These are phyloP conservation scores for Ploceus nigricollis DNA, from an alignment of 2,113 vertebrate species.

Conservation along the genomic window DNA sequence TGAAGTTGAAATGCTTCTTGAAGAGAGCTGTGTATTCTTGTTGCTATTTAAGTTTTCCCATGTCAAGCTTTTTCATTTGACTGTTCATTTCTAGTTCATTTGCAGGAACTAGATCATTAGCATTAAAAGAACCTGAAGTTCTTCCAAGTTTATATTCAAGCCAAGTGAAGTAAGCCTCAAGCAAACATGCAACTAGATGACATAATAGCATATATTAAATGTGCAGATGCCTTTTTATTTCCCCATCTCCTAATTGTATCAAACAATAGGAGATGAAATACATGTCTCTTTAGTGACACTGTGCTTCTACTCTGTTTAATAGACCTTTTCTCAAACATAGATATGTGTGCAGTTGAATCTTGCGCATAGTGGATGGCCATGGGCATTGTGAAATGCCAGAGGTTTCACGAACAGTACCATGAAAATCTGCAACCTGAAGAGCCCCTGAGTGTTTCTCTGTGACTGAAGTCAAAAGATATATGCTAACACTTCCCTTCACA, in stretches of 20 bases:
- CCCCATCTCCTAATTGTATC: background rate
- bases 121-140: slow-evolving; percentile 58
- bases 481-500: background rate
- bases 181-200: slow-evolving; percentile 32
- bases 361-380: background rate
- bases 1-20: background rate
- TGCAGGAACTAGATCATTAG: slow-evolving; percentile 47
- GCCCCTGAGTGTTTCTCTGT: background rate
- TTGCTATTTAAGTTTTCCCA: background rate
- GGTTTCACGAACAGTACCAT: background rate
- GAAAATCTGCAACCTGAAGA: background rate
- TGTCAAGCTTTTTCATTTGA: slow-evolving; percentile 21
- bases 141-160: slow-evolving; percentile 56
- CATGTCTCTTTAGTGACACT: background rate
- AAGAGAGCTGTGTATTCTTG: background rate
- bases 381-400: background rate
- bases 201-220: slow-evolving; percentile 32
- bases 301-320: background rate
- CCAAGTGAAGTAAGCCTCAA: slow-evolving; percentile 46
- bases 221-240: slow-evolving; percentile 23
- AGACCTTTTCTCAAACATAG: background rate
- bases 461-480: background rate
- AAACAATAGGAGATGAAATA: background rate
- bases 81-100: no score
- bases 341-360: background rate